phyloP scores from a whole-genome alignment of 2,113 vertebrate species.

The Aramus guarauna region DNA sequence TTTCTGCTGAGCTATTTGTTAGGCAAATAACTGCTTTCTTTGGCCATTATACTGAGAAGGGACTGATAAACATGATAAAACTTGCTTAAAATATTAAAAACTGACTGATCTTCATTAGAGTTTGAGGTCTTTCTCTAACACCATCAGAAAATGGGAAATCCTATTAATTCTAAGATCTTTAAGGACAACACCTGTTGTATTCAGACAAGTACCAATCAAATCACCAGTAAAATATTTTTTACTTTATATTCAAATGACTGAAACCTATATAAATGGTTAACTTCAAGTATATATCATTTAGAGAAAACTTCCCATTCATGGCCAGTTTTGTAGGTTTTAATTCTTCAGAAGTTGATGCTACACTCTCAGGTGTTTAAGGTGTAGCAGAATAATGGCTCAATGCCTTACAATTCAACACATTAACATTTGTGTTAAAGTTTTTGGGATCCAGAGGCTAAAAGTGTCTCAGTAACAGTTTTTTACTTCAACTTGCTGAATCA shows the following conservation, averaged over 20 bases:
- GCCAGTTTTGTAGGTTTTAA: neutral
- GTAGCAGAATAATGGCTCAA: neutral
- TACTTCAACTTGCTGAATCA: neutral
- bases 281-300: neutral
- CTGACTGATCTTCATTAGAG: neutral
- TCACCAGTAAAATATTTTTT: neutral
- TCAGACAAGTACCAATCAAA: neutral
- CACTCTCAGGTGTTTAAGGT: neutral
- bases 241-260: neutral
- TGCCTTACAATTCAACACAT: neutral
- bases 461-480: neutral
- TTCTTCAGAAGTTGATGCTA: neutral
- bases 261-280: neutral
- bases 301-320: neutral
- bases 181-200: neutral
- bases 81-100: neutral
- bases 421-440: neutral
- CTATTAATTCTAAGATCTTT: neutral
- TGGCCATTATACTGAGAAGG: neutral
- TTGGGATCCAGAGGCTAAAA: neutral
- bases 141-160: neutral
- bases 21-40: neutral
- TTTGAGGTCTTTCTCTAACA: neutral
- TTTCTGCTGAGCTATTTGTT: neutral
- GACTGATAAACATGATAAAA: neutral